A percentile compares a stretch with the other conserved stretches of the same genome.
phyloP scores from a whole-genome alignment of 2,888 invertebrate species.

The Platycheirus rosarum region DNA sequence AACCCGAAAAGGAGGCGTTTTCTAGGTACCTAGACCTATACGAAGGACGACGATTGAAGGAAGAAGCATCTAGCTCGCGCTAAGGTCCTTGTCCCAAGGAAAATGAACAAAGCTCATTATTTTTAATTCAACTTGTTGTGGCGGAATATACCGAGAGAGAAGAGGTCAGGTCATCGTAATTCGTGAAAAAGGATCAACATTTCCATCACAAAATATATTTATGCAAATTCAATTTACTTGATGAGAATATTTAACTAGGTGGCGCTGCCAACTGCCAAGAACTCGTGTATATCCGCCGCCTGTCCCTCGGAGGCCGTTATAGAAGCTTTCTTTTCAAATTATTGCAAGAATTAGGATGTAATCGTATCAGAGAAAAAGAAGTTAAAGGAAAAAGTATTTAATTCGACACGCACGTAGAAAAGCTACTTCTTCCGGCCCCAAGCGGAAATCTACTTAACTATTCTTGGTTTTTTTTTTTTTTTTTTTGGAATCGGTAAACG shows the following conservation, averaged over 20 bases:
- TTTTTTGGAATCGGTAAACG: background rate
- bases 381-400: conserved; percentile 31
- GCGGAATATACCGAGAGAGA: background rate
- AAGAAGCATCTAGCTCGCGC: too few relatives aligned
- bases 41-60: background rate
- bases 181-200: conserved; percentile 33
- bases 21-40: background rate
- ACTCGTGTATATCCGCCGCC: too few relatives aligned
- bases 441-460: conserved; percentile 19
- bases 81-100: background rate
- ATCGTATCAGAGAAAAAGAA: conserved; percentile 12
- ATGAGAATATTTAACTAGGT: conserved; percentile 40
- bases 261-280: conserved; percentile 7
- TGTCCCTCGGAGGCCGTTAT: background rate
- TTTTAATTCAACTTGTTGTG: conserved; percentile 26
- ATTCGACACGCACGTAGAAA: conserved; percentile 28
- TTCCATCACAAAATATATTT: conserved; percentile 38
- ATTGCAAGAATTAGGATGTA: conserved; percentile 26
- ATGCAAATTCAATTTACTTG: conserved; percentile 47
- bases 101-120: conserved; percentile 34
- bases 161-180: conserved; percentile 26
- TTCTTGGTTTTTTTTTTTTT: conserved; percentile 6
- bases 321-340: conserved; percentile 33
- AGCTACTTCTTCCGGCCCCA: background rate
- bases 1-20: conserved; percentile 1